Evolutionary conservation across 2,797 vertebrate species (phyloP), one percentile per base, ranked within the genome.

Genomic region (Gymnopithys bicolor): DNA sequence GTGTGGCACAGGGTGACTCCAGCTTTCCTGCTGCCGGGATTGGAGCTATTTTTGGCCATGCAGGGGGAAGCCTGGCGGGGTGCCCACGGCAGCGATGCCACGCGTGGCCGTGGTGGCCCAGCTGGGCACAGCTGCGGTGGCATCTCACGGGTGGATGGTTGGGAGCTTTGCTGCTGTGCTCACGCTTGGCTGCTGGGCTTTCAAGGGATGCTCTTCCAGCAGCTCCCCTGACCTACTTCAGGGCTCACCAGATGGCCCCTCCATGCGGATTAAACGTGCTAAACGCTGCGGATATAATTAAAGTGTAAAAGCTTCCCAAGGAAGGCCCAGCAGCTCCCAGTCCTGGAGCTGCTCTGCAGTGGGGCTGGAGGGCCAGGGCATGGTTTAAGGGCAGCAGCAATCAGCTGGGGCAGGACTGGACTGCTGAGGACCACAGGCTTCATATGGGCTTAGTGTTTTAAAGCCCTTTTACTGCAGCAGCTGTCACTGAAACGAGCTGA

Each of bases 171-270:
- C 73, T 92, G 92, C 87, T 77, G 75, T 45, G 70, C 88, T 96
- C 77, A 55, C 0, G 8, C 46, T 48, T n/a, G 87, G 75, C 73
- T 91, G 27, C 66, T 28, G 85, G 76, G 85, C 89, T 91, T 91
- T 37, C 83, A 84, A 75, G 74, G 80, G 91, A 93, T 3, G n/a
- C 87, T 86, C 19, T 46, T 66, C 79, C n/a, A 19, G 71, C n/a
- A 13, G 92, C 80, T 95, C 86, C 78, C 89, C 76, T 95, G 96
- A 96, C 97, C 95, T 94, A 94, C 86, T 95, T 97, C 88, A 82
- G 63, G 66, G 75, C 91, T 87, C 79, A 92, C 63, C 96, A 97
- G 96, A 96, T 96, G 96, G 97, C 70, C 68, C 89, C 71, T 91
- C 75, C 46, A 1, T 64, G 64, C 80, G 85, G 95, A 96, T 97